Evolutionary conservation across 2,888 invertebrate genomes (phyloP).

Genomic region (Ectemnius cavifrons): DNA sequence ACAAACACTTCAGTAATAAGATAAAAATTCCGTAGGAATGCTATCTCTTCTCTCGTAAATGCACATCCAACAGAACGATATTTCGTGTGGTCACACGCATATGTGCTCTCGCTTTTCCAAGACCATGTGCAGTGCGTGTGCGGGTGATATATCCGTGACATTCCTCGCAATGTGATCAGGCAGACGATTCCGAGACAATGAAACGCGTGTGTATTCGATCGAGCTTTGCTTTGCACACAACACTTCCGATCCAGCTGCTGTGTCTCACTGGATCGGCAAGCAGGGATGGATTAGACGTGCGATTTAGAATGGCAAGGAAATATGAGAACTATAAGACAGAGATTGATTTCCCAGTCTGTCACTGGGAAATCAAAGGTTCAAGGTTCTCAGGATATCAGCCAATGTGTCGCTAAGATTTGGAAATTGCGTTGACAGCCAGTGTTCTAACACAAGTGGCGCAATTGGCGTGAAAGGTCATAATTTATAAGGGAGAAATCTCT

Average conservation of each 20-base stretch:
- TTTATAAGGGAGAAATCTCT: conserved; percentile 6
- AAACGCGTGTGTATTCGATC: conserved; percentile 21
- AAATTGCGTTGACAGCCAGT: neutral
- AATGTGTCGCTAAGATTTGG: neutral
- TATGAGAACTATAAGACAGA: neutral
- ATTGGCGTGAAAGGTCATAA: neutral
- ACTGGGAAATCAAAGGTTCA: neutral
- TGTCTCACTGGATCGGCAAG: neutral
- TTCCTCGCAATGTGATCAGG: conserved; percentile 41
- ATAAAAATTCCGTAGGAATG: neutral
- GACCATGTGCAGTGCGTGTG: conserved; percentile 51
- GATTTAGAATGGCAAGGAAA: neutral
- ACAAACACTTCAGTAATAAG: too few species aligned
- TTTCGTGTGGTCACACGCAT: conserved; percentile 30
- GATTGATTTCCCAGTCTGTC: neutral
- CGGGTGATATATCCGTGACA: conserved; percentile 31
- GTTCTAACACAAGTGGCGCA: conserved; percentile 17
- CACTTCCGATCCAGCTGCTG: conserved; percentile 3
- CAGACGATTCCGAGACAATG: conserved; percentile 23
- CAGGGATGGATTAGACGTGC: neutral
- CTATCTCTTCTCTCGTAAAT: conserved; percentile 27
- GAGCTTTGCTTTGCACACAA: conserved; percentile 2
- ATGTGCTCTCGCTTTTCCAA: conserved; percentile 46
- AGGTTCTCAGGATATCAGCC: neutral
- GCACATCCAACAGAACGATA: conserved; percentile 13